Conservation (phyloP, 2,113 vertebrate species). For the Erythrocercus mccallii region DNA sequence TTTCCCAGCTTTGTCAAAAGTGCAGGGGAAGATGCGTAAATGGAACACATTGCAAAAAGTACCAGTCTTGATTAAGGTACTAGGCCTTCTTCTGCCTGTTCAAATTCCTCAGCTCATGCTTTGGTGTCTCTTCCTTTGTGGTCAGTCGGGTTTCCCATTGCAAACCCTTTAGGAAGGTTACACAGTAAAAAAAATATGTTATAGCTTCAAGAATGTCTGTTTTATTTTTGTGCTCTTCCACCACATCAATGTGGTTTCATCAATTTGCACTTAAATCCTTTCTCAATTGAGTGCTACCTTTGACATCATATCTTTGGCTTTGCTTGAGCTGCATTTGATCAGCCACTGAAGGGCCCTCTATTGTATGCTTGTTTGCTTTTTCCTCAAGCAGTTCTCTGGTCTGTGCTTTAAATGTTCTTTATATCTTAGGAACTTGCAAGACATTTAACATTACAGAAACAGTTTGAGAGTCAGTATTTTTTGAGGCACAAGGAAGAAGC, state of each 20-base stretch:
- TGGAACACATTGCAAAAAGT: neutral
- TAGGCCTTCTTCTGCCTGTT: neutral
- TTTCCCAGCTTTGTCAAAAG: neutral
- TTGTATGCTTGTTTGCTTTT: neutral
- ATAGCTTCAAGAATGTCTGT: neutral
- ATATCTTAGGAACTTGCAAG: neutral
- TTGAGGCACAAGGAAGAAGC: neutral
- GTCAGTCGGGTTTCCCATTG: neutral
- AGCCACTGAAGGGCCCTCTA: accelerated
- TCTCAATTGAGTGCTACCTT: neutral
- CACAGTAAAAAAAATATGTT: neutral
- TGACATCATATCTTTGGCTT: neutral
- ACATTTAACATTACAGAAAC: neutral
- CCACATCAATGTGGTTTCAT: neutral
- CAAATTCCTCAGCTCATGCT: neutral
- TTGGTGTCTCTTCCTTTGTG: neutral
- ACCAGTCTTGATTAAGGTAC: neutral
- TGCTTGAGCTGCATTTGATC: neutral
- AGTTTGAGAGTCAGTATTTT: neutral
- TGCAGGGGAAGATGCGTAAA: neutral
- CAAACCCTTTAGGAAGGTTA: neutral
- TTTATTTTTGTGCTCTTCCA: neutral
- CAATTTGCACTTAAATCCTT: neutral
- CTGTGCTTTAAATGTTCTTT: neutral
- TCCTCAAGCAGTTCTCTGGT: neutral